Evolutionary conservation across 2,888 invertebrate genomes (phyloP).

Genomic region (Leptura quadrifasciata): DNA sequence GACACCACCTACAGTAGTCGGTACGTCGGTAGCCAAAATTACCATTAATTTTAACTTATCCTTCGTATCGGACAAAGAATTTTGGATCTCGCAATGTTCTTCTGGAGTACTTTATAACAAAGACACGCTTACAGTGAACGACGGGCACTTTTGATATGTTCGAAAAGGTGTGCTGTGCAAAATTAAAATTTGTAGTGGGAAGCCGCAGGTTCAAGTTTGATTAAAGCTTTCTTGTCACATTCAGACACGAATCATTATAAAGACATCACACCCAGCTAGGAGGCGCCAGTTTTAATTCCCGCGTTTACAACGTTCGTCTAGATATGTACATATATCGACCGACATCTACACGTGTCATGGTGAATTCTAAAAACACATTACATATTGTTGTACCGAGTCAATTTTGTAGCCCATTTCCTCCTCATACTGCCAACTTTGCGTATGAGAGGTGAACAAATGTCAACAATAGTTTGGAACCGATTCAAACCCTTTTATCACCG

Average conservation of each 20-base stretch:
- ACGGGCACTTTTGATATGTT: not conserved
- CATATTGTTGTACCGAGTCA: too few species aligned
- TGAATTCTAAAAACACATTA: too few species aligned
- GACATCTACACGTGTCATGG: too few species aligned
- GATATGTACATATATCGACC: not conserved
- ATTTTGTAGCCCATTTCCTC: too few species aligned
- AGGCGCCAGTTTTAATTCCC: constrained; percentile 1
- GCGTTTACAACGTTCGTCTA: not conserved
- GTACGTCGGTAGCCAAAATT: not conserved
- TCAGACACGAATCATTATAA: not conserved
- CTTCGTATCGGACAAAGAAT: not conserved
- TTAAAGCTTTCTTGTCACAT: constrained; percentile 13
- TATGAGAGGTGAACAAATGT: too few species aligned
- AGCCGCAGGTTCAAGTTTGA: not conserved
- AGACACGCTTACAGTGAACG: too few species aligned
- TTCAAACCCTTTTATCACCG: too few species aligned
- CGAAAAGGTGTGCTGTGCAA: not conserved
- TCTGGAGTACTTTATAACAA: too few species aligned
- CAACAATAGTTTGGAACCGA: too few species aligned
- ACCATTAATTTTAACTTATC: not conserved
- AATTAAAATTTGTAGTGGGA: constrained; percentile 5
- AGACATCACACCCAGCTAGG: constrained; percentile 17
- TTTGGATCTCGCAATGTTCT: too few species aligned
- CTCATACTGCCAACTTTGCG: too few species aligned
- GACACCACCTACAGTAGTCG: not conserved